Evolutionary conservation across 2,888 invertebrate species (phyloP).

Genomic region (Mesorhabditis belari): DNA sequence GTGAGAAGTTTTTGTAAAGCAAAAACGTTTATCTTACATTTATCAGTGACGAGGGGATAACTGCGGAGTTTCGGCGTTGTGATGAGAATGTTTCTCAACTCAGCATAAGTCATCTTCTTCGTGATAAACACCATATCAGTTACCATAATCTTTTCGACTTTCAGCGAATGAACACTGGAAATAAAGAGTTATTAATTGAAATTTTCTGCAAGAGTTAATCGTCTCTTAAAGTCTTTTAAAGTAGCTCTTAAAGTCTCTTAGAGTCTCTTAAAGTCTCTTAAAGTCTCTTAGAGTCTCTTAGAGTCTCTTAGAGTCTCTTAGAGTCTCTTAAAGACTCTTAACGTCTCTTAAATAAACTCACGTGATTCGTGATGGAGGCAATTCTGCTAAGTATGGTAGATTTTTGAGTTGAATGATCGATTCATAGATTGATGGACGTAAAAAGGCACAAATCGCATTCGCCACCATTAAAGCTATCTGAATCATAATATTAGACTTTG

Average conservation of each 20-base stretch:
- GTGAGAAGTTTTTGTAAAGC: slow-evolving; percentile 10
- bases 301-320: too few relatives aligned
- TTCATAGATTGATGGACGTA: slow-evolving; percentile 11
- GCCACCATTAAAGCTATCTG: slow-evolving; percentile 11
- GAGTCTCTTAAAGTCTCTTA: too few relatives aligned
- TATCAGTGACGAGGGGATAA: slow-evolving; percentile 5
- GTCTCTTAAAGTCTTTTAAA: neutral
- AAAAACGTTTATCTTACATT: slow-evolving; percentile 1
- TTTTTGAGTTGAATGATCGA: slow-evolving; percentile 8
- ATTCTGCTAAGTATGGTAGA: slow-evolving; percentile 7
- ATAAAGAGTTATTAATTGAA: neutral
- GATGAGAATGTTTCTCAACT: slow-evolving; percentile 1
- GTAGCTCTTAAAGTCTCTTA: neutral
- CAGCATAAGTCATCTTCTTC: slow-evolving; percentile 2
- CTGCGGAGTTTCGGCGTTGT: neutral
- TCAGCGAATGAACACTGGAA: slow-evolving; percentile 8
- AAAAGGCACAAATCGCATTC: slow-evolving; percentile 9
- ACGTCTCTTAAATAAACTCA: too few relatives aligned
- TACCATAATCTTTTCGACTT: slow-evolving; percentile 10
- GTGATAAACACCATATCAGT: slow-evolving; percentile 8
- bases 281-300: too few relatives aligned
- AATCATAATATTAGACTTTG: neutral
- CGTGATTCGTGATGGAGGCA: slow-evolving; percentile 7
- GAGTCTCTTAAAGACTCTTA: too few relatives aligned
- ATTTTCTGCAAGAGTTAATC: too few relatives aligned